Percentiles rank a stretch among this genome's conserved stretches.
These are phyloP conservation scores for Gallinago jamesoni DNA, from an alignment of 2,113 vertebrate genomes.

Conservation along the genomic window DNA sequence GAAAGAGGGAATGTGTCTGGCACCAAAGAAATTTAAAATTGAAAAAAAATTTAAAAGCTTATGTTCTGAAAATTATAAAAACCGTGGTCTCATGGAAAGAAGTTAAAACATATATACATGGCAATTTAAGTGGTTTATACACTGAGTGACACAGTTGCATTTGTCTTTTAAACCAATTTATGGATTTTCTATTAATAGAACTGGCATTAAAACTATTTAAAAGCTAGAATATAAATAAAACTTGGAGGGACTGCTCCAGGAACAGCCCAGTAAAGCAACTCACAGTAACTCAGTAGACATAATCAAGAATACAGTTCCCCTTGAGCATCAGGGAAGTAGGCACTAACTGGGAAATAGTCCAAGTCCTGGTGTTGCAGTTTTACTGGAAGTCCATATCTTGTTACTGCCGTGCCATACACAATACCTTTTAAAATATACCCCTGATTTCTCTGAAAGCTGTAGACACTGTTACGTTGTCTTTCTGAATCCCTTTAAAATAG, in stretches of 20 bases:
- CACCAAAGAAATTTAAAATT: conserved; percentile 68
- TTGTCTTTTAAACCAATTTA: conserved; percentile 65
- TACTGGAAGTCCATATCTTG: conserved; percentile 28
- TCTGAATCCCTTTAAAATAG: conserved; percentile 97
- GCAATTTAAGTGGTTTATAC: conserved; percentile 67
- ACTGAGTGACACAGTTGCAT: conserved; percentile 48
- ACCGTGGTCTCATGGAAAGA: conserved; percentile 58
- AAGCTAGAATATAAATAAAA: conserved; percentile 77
- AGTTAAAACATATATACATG: conserved; percentile 71
- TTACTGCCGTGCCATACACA: conserved; percentile 52
- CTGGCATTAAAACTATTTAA: conserved; percentile 71
- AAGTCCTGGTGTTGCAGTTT: conserved; percentile 56
- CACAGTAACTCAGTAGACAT: conserved; percentile 61
- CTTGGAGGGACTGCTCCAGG: conserved; percentile 31
- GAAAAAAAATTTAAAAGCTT: conserved; percentile 73
- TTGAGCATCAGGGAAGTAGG: neutral
- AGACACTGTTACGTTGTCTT: conserved; percentile 89
- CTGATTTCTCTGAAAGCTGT: neutral
- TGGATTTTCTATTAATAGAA: conserved; percentile 42
- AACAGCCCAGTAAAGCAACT: conserved; percentile 64
- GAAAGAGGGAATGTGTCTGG: conserved; percentile 80
- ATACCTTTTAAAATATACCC: conserved; percentile 55
- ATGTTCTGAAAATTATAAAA: conserved; percentile 78
- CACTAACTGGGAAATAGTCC: conserved; percentile 57
- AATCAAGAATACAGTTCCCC: conserved; percentile 48